Evolutionary conservation across 1,140 invertebrate genomes (phyloP).

Genomic region (Fopius arisanus): DNA sequence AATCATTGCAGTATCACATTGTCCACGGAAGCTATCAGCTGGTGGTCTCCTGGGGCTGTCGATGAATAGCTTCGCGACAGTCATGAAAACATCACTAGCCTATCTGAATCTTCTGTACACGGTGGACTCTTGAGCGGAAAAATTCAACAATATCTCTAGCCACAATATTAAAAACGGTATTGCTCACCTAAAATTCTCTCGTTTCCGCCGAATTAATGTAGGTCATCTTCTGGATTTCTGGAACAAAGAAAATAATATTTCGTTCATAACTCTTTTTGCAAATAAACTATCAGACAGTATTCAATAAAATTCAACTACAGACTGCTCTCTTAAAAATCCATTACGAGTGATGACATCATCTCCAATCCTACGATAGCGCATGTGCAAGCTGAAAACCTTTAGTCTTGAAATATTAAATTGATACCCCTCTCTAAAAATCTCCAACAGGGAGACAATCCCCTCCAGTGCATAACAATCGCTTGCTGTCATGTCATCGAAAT

Average conservation of each 20-base stretch:
- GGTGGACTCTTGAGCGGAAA: conserved; percentile 23
- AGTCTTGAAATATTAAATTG: not conserved
- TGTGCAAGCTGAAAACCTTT: too few relatives aligned
- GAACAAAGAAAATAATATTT: too few relatives aligned
- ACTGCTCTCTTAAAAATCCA: too few relatives aligned
- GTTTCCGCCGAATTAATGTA: too few relatives aligned
- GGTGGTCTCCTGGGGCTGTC: conserved; percentile 23
- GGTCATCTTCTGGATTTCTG: too few relatives aligned
- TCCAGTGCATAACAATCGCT: not conserved
- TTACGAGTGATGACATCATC: not conserved
- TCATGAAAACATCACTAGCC: conserved; percentile 42
- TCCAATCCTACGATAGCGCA: not conserved
- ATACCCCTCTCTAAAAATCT: too few relatives aligned
- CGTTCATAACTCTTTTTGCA: too few relatives aligned
- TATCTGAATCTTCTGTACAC: conserved; percentile 43
- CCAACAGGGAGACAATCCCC: too few relatives aligned
- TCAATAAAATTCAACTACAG: too few relatives aligned
- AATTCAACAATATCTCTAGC: not conserved
- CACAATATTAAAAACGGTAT: not conserved
- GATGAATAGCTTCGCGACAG: not conserved
- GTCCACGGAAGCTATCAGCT: conserved; percentile 18
- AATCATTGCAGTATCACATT: conserved; percentile 30
- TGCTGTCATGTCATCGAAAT: not conserved
- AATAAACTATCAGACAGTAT: too few relatives aligned
- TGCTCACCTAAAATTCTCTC: too few relatives aligned